Evolutionary conservation across 1,140 invertebrate genomes (phyloP), one percentile per base, ranked within the genome.

Genomic region (Drosophila teissieri): DNA sequence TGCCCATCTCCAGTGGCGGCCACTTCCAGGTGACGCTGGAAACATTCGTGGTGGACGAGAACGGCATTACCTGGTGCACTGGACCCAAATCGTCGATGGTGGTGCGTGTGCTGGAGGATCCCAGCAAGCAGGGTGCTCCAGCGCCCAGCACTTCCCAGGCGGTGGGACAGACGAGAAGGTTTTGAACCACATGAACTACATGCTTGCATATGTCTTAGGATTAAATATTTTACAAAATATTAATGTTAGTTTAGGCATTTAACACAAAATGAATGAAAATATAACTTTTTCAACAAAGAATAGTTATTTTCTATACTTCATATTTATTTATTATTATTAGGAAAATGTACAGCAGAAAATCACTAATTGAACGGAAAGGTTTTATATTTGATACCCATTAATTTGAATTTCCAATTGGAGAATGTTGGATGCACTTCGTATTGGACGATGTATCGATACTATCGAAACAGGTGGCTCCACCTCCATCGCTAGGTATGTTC

Each of bases 1-100:
- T 97, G 27, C 92, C 91, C 19, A 90, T 92, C 54, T 91, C 91
- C 24, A 89, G 78, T 65, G 92, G 92, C 6, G 90, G 92, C 0
- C 91, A 92, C 53, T 92, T 91, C 65, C 91, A 92, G 55, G 91
- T 92, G 6, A 92, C 91, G 1, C 36, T 92, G 31, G 92, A 92
- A 52, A 92, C 92, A 2, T 92, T 88, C 51, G 88, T 92, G 1
- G 90, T 92, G n/a, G 92, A 92, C 54, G 91, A 91, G 55, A 82
- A 91, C 39, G 91, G 92, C 3, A 91, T 90, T 6, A 78, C 81
- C 8, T 92, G 92, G 92, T 90, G 86, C 40, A 92, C 92, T 0
- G 92, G 92, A 0, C 90, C 91, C 2, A 92, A 92, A 24, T 92
- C 90, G 4, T 90, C 91, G 2, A 90, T 92, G 81, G 62, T 92